Evolutionary conservation across 2,113 vertebrate genomes (phyloP), one percentile per base, ranked within the genome.

Genomic region (Pholis gunnellus): DNA sequence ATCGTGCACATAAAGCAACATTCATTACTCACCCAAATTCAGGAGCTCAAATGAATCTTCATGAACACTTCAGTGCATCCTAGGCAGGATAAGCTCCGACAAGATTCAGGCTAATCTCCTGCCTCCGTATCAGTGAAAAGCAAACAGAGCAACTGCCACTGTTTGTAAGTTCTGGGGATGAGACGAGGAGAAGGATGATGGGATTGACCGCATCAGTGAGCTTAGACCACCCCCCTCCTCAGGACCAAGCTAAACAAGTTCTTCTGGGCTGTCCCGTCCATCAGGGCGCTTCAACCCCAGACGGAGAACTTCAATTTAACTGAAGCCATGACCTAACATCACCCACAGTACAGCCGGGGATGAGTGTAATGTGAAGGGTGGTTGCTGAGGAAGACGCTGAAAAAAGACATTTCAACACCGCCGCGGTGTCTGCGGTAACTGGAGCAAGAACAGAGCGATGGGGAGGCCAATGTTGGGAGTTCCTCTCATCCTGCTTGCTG

Each of bases 21-120:
- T 56, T 67, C 2, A 66, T 4, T 42, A 85, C 92, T 93, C 72
- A 93, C 90, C 90, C 69, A 74, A 78, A 63, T 46, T 71, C 56
- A 79, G 72, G 60, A n/a, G 38, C 18, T 71, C 10, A 0, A 40
- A 54, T 22, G 0, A 17, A 54, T 80, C 59, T 76, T 61, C 60
- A 69, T 81, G 40, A 42, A 77, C 15, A 1, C 25, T 60, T 67
- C 7, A 34, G 54, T 36, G n/a, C 38, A 64, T 65, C 82, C 56
- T 18, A 63, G 56, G 14, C 46, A 64, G 64, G 20, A 52, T 29
- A n/a, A 63, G 42, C 42, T 68, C 66, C 9, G 3, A 20, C 34
- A 25, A 61, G 48, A 74, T 78, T 78, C 63, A 59, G 48, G 31
- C 42, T 70, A 69, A 91, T 84, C 86, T 76, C 18, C 27, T 65